These are phyloP conservation scores for Alces alces DNA, from an alignment of 2,113 vertebrate species.

Conservation along the genomic window DNA sequence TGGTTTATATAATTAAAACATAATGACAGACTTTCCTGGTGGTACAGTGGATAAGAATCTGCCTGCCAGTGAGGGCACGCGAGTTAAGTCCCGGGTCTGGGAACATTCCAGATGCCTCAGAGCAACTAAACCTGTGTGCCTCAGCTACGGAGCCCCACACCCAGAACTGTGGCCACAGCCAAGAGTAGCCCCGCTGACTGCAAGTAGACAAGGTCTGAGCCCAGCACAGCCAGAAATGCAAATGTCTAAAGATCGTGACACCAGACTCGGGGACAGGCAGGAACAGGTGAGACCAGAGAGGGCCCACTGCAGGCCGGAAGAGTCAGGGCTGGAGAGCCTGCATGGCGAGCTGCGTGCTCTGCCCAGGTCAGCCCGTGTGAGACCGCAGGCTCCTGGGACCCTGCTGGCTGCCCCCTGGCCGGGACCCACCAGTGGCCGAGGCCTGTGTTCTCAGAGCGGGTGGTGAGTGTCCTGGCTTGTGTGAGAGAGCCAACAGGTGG, in stretches of 20 bases:
- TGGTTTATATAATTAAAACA: background rate
- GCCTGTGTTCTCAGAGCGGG: background rate
- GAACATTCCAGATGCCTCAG: background rate
- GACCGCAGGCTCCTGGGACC: background rate
- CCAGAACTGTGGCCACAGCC: background rate
- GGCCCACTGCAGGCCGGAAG: background rate
- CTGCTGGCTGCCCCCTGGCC: background rate
- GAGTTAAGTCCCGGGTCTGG: background rate
- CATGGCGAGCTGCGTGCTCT: background rate
- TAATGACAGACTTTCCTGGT: background rate
- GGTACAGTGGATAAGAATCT: background rate
- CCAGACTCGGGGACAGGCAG: background rate
- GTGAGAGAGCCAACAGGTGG: background rate
- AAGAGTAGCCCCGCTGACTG: rapidly evolving
- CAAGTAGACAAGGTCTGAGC: background rate
- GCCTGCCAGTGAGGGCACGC: background rate
- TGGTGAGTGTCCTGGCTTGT: background rate
- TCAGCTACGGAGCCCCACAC: background rate
- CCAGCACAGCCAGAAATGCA: background rate
- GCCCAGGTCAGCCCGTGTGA: background rate
- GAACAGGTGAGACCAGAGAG: too few relatives aligned
- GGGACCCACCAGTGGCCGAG: background rate
- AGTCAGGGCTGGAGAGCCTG: background rate
- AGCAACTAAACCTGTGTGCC: background rate
- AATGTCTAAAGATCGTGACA: rapidly evolving